phyloP scores from a whole-genome alignment of 2,797 vertebrate species.

The Poeciliopsis presidionis region DNA sequence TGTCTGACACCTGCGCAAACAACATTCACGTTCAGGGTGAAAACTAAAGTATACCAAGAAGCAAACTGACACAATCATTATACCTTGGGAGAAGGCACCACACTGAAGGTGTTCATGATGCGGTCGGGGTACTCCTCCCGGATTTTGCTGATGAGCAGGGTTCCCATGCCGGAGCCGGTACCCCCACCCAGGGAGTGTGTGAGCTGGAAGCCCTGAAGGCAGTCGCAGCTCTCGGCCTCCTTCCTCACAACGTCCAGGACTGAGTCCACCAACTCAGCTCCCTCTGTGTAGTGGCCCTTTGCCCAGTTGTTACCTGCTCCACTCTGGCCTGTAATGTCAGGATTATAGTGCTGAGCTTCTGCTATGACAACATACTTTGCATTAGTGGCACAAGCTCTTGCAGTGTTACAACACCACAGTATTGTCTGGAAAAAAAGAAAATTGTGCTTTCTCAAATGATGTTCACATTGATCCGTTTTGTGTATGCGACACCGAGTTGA shows the following conservation, averaged over 20 bases:
- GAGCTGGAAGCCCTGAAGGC: slow-evolving; percentile 86
- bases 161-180: slow-evolving; percentile 85
- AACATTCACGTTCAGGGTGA: slow-evolving; percentile 72
- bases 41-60: background rate
- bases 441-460: background rate
- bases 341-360: background rate
- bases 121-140: slow-evolving; percentile 86
- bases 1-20: slow-evolving; percentile 85
- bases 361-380: background rate
- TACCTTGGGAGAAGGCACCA: slow-evolving; percentile 85
- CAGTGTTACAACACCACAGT: background rate
- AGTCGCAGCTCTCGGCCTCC: slow-evolving; percentile 86
- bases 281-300: slow-evolving; percentile 96
- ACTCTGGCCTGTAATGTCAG: slow-evolving; percentile 76
- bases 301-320: slow-evolving; percentile 96
- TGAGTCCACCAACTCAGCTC: slow-evolving; percentile 88
- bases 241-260: slow-evolving; percentile 85
- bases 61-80: background rate
- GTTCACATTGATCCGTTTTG: no score
- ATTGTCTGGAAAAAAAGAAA: background rate
- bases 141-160: slow-evolving; percentile 86
- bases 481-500: no score
- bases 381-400: background rate
- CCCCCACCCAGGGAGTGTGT: slow-evolving; percentile 85
- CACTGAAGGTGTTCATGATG: slow-evolving; percentile 87